Evolutionary conservation across 2,113 vertebrate species (phyloP).

Genomic region (Heterotis niloticus): DNA sequence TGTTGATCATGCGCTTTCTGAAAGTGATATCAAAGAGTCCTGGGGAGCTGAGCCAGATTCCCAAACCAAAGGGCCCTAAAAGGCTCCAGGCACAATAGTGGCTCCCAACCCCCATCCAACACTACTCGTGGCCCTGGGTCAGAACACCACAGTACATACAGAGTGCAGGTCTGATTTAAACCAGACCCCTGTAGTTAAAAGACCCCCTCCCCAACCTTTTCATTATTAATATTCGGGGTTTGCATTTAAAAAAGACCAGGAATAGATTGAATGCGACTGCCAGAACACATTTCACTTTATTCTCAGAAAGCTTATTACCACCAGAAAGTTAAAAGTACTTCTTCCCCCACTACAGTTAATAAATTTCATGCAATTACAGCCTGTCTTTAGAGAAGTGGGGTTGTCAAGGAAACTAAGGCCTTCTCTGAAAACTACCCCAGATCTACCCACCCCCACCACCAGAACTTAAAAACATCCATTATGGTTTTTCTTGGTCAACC

Average conservation of each 20-base stretch:
- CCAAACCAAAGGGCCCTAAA: conserved; percentile 39
- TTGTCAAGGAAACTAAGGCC: conserved; percentile 36
- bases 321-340: conserved; percentile 41
- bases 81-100: conserved; percentile 43
- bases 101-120: conserved; percentile 24
- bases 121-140: conserved; percentile 43
- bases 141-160: conserved; percentile 50
- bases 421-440: background rate
- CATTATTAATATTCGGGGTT: conserved; percentile 51
- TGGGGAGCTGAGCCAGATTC: conserved; percentile 40
- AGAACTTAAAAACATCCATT: background rate
- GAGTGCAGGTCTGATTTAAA: conserved; percentile 56
- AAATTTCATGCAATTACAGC: conserved; percentile 62
- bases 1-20: conserved; percentile 32
- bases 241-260: conserved; percentile 45
- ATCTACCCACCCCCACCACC: background rate
- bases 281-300: conserved; percentile 55
- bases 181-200: conserved; percentile 44
- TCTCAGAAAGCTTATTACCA: conserved; percentile 57
- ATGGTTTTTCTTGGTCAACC: background rate
- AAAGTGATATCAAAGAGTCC: conserved; percentile 38
- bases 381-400: conserved; percentile 37
- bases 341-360: conserved; percentile 51
- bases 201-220: conserved; percentile 16
- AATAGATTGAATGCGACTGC: conserved; percentile 43